Percentiles rank a stretch among this genome's conserved stretches.
phyloP scores from a whole-genome alignment of 2,797 vertebrate genomes.

The Acanthurus tractus region DNA sequence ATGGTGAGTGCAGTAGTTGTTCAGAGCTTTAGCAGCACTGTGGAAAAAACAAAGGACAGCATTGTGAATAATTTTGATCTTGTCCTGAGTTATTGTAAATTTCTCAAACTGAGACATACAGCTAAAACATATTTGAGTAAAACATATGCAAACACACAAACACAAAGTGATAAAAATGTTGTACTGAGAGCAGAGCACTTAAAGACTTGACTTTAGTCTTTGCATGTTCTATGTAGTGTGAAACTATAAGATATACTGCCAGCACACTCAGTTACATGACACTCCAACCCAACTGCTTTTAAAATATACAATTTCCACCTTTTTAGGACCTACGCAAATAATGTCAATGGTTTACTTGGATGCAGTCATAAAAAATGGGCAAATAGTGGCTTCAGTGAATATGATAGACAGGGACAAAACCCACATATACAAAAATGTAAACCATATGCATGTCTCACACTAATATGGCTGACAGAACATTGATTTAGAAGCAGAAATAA shows the following conservation, averaged over 20 bases:
- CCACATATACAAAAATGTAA: conserved; percentile 44
- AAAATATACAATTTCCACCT: conserved; percentile 11
- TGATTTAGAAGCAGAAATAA: conserved; percentile 14
- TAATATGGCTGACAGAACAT: conserved; percentile 4
- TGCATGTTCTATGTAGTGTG: not conserved
- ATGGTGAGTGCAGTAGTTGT: not conserved
- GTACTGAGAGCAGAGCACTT: conserved; percentile 1
- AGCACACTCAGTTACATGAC: conserved; percentile 23
- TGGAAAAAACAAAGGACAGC: conserved; percentile 23
- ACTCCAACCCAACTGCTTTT: not conserved
- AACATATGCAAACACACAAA: conserved; percentile 23
- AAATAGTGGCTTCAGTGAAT: conserved; percentile 16
- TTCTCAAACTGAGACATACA: conserved; percentile 16
- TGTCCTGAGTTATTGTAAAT: conserved; percentile 44
- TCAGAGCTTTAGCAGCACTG: conserved; percentile 29
- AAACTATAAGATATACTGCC: conserved; percentile 30
- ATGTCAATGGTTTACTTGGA: not conserved
- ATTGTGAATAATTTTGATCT: not conserved
- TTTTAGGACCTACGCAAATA: conserved; percentile 24
- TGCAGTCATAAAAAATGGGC: conserved; percentile 9
- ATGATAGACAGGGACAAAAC: not conserved
- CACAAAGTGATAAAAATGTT: conserved; percentile 13
- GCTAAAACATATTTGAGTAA: conserved; percentile 39
- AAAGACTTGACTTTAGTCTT: conserved; percentile 6
- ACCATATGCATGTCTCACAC: conserved; percentile 14